phyloP scores from a whole-genome alignment of 2,888 invertebrate species.

The Dasypogon diadema region DNA sequence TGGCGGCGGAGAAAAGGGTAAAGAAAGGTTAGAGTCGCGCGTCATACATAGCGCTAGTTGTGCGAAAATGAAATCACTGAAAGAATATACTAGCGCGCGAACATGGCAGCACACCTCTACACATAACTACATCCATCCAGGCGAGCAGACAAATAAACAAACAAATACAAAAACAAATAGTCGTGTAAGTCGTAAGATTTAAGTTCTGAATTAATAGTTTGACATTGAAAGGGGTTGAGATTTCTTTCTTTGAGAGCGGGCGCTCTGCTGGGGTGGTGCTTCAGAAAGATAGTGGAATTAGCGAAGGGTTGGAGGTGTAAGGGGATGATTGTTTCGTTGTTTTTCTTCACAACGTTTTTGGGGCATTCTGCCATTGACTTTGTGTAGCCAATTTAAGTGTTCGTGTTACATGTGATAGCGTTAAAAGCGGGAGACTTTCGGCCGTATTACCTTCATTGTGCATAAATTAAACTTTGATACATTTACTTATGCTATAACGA shows the following conservation, averaged over 20 bases:
- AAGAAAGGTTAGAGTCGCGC: conserved; percentile 51
- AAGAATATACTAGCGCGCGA: conserved; percentile 39
- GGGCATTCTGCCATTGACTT: conserved; percentile 30
- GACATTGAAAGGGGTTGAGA: conserved; percentile 50
- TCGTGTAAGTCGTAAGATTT: conserved; percentile 49
- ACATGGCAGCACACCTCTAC: neutral
- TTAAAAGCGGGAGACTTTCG: neutral
- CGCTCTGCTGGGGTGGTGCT: conserved; percentile 10
- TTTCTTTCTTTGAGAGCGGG: conserved; percentile 29
- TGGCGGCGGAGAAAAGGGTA: neutral
- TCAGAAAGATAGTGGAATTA: too few species aligned
- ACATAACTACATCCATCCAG: neutral
- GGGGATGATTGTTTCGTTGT: neutral
- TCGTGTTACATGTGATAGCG: conserved; percentile 22
- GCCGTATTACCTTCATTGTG: neutral
- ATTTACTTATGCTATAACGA: neutral
- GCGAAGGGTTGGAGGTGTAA: too few species aligned
- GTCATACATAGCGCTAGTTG: conserved; percentile 51
- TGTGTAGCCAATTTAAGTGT: conserved; percentile 4
- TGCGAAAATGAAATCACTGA: conserved; percentile 53
- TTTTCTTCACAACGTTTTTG: conserved; percentile 13
- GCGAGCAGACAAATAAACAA: conserved; percentile 27
- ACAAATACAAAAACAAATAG: conserved; percentile 46
- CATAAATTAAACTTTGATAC: conserved; percentile 4
- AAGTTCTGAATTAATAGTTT: conserved; percentile 49